Evolutionary conservation across 2,113 vertebrate genomes (phyloP), one percentile per base, ranked within the genome.

Genomic region (Sphaerodactylus townsendi): DNA sequence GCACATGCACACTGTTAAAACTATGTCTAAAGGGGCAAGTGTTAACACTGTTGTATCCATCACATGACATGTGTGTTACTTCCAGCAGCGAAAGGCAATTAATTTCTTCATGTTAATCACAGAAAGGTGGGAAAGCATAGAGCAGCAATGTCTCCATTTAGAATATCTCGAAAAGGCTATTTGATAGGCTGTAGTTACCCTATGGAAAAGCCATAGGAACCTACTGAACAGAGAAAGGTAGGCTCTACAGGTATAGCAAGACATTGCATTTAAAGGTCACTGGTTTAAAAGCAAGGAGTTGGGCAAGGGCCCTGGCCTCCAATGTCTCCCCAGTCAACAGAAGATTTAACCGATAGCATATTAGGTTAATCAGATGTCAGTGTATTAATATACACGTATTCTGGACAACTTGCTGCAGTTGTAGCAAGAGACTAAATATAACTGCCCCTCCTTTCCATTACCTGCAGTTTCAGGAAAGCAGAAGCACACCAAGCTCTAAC

Each of bases 141-240:
- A 56, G 1, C 0, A 48, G 15, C 30, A 19, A 48, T 46, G 56
- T 30, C 39, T 15, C 4, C 64, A 56, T 15, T 56, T 25, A 70
- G 50, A n/a, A 13, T 2, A 50, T 48, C 75, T 77, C 11, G 84
- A 81, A n/a, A 90, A 85, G 46, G 35, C 76, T 90, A 88, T 68
- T 82, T 79, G 44, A 0, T 70, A 37, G 21, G 4, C 10, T 30
- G 5, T 81, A 59, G 41, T 17, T 30, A 62, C 17, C n/a, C 14
- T 37, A 59, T 14, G 53, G 8, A 50, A 7, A 80, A 37, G 23
- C 14, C 48, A 73, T 23, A 19, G 30, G 33, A 72, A 7, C 19
- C 48, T 59, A 44, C 15, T 21, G 50, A 30, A 50, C 48, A 46
- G 70, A 13, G 50, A 3, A 4, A 71, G 72, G 35, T 6, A 59